Evolutionary conservation across 2,113 vertebrate species (phyloP), one percentile per base, ranked within the genome.

Genomic region (Pachycephala philippinensis): DNA sequence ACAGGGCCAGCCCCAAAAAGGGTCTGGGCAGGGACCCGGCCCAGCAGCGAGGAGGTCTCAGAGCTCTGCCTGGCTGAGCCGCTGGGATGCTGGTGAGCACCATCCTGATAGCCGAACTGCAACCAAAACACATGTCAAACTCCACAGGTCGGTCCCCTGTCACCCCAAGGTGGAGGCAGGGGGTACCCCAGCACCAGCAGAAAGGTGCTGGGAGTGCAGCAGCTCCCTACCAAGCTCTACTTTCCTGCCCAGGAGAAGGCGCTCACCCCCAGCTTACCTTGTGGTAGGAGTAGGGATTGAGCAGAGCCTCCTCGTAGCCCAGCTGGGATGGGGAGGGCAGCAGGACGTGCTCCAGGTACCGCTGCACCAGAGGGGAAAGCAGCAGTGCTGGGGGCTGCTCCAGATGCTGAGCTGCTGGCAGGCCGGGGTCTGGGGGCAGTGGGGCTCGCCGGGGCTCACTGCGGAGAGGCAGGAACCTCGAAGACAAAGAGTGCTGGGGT

Each of bases 261-360:
- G 1, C 7, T 88, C 1, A 1, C 2, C 7, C 44, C 20, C 7
- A 10, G 10, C 65, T 92, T 96, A 99, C 99, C 98, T 99, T 99
- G 84, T 98, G 98, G 95, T 99, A 99, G 19, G 98, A 94, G 78
- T 99, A 99, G 30, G 99, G 99, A 86, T 99, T 98, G 87, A 99
- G 94, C 37, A 99, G 96, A 44, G 98, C 95, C 27, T 98, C 97
- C 68, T 99, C 98, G 33, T 98, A 98, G 60, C 96, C 95, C 61
- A 98, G 97, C 54, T 99, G 97, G 53, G 98, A 97, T 17, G 97
- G 97, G 5, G 98, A 98, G 30, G 95, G 33, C 68, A 99, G 97
- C 59, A 99, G 98, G 93, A 99, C 97, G 52, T 99, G 98, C 91
- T 99, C 99, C 97, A 99, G 83, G 96, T 99, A 99, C 39, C 98